Conservation (phyloP, 2,797 vertebrate species). For the Hafferia zeledoni region DNA sequence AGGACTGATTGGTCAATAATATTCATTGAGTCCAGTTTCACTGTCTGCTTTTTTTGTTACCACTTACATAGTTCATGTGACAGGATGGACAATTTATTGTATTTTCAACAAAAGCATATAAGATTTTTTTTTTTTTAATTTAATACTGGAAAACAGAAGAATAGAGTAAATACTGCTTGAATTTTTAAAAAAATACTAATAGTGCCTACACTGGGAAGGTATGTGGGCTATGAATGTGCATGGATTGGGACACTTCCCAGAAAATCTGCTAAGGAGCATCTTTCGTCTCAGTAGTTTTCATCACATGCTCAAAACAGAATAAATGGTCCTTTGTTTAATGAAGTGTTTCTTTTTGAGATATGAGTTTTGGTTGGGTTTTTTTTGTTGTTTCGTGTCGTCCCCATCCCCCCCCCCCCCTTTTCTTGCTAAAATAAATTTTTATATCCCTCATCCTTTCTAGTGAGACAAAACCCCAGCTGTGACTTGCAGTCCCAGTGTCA, state of each 20-base stretch:
- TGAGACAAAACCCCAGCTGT: background rate
- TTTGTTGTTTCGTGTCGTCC: too few relatives aligned
- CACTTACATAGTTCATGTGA: rapidly evolving
- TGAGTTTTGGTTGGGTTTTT: too few relatives aligned
- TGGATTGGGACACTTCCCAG: background rate
- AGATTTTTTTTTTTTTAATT: background rate
- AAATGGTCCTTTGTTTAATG: background rate
- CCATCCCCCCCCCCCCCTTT: too few relatives aligned
- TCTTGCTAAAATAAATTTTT: background rate
- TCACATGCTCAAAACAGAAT: background rate
- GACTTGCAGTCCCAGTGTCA: background rate
- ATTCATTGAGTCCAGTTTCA: background rate
- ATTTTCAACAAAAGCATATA: background rate
- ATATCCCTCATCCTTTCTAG: background rate
- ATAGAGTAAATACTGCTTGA: background rate
- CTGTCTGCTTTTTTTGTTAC: background rate
- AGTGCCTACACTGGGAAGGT: background rate
- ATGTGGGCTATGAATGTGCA: background rate
- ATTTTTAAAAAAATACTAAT: background rate
- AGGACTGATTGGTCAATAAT: background rate
- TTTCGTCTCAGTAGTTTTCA: background rate
- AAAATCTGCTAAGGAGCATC: background rate
- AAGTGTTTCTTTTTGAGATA: background rate
- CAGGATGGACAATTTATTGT: background rate
- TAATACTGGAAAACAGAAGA: background rate